Percentiles rank a stretch among this genome's conserved stretches.
phyloP scores from a whole-genome alignment of 2,888 invertebrate genomes.

The Ichneumon xanthorius region DNA sequence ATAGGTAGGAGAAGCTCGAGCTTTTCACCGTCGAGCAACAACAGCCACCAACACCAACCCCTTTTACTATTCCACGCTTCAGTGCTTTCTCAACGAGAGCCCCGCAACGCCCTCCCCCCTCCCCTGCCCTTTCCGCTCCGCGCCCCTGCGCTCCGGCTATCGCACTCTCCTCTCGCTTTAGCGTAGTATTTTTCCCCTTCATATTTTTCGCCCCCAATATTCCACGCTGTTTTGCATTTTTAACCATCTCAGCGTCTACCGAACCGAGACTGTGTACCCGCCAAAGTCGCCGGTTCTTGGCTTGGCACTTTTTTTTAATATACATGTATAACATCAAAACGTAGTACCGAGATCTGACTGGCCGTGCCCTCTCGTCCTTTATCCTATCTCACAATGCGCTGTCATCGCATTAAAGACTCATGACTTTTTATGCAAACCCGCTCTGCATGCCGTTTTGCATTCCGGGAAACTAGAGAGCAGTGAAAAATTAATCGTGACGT shows the following conservation, averaged over 20 bases:
- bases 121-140: background rate
- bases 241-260: constrained; percentile 50
- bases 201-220: constrained; percentile 53
- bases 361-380: background rate
- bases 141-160: constrained; percentile 30
- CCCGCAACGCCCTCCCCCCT: background rate
- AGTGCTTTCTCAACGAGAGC: constrained; percentile 53
- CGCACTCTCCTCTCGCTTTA: constrained; percentile 34
- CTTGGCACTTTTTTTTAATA: background rate
- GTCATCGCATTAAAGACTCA: constrained; percentile 23
- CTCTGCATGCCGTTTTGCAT: background rate
- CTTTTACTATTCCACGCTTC: constrained; percentile 59
- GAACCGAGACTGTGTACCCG: background rate
- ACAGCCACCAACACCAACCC: constrained; percentile 38
- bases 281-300: constrained; percentile 7
- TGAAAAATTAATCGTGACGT: background rate
- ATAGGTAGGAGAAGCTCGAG: constrained; percentile 36
- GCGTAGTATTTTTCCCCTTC: constrained; percentile 51
- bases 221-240: constrained; percentile 56
- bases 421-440: constrained; percentile 39
- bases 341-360: constrained; percentile 19
- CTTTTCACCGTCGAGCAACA: constrained; percentile 52
- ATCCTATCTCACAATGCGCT: background rate
- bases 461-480: background rate
- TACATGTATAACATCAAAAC: background rate